Conservation (phyloP, 2,113 vertebrate species). For the Mastomys natalensis region DNA sequence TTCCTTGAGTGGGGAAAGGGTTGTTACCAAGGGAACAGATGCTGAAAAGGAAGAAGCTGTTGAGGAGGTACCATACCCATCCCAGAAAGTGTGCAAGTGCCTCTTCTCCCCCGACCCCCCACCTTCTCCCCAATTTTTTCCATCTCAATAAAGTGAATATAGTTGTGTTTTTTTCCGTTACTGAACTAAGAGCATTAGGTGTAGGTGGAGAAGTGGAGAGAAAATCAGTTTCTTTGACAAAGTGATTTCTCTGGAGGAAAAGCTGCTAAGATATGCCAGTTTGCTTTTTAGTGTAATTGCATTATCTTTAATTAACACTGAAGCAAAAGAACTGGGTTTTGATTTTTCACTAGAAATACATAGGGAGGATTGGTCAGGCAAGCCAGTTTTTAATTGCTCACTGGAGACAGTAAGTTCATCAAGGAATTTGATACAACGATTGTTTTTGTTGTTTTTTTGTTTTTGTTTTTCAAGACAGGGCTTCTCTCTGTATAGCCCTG, state of each 20-base stretch:
- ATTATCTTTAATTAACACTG: constrained; percentile 24
- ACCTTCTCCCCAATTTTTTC: background rate
- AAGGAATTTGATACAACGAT: background rate
- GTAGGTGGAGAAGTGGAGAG: background rate
- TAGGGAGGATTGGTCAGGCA: background rate
- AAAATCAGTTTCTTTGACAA: constrained; percentile 41
- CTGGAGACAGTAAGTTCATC: background rate
- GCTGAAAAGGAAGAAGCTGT: background rate
- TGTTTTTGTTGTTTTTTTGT: background rate
- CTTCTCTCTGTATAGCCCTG: too few relatives aligned
- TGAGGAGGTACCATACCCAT: too few relatives aligned
- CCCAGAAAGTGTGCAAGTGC: rapidly evolving
- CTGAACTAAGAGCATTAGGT: background rate
- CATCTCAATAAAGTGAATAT: background rate
- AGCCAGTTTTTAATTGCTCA: background rate
- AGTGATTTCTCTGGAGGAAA: background rate
- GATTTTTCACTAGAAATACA: background rate
- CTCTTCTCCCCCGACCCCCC: background rate
- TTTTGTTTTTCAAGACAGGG: too few relatives aligned
- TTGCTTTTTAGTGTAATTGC: constrained; percentile 12
- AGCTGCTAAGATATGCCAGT: background rate
- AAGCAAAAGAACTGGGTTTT: background rate
- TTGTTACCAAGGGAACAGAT: background rate
- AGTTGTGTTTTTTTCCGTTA: background rate
- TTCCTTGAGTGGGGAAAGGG: background rate